phyloP scores from a whole-genome alignment of 2,888 invertebrate species.

The Melinaea menophilus region DNA sequence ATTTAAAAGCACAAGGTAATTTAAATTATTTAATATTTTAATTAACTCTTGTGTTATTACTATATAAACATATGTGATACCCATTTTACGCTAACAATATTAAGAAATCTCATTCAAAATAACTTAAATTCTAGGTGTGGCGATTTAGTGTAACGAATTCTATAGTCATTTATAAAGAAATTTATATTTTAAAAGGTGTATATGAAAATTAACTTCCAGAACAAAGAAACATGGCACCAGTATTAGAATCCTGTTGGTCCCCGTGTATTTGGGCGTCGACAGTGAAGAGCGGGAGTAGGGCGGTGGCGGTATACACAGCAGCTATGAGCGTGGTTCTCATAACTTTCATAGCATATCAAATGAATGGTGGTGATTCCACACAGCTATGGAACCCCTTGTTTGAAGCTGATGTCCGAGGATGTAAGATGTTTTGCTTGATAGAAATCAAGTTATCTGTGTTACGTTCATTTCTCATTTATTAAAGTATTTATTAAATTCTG shows the following conservation, averaged over 20 bases:
- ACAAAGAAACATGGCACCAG: constrained; percentile 76
- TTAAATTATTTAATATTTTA: neutral
- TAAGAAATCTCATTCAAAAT: constrained; percentile 5
- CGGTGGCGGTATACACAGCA: constrained; percentile 87
- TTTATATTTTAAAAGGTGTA: neutral
- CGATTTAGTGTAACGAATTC: neutral
- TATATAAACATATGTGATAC: too few species aligned
- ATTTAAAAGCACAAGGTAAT: neutral
- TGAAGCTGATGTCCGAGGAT: constrained; percentile 88
- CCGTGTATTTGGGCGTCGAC: constrained; percentile 91
- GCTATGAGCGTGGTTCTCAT: constrained; percentile 86
- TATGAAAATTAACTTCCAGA: neutral
- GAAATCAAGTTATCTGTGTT: too few species aligned
- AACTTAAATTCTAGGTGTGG: constrained; percentile 20
- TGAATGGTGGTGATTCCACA: constrained; percentile 92
- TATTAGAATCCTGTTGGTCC: constrained; percentile 90
- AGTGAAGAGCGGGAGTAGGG: constrained; percentile 85
- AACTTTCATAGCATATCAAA: constrained; percentile 85
- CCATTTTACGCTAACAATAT: neutral
- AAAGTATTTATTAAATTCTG: neutral
- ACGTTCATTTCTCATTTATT: neutral
- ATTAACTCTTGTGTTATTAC: neutral
- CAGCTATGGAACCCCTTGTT: constrained; percentile 93
- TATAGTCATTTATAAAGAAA: too few species aligned
- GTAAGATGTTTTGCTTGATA: constrained; percentile 69